Conservation (phyloP, 2,113 vertebrate genomes). For the Etheostoma spectabile region DNA sequence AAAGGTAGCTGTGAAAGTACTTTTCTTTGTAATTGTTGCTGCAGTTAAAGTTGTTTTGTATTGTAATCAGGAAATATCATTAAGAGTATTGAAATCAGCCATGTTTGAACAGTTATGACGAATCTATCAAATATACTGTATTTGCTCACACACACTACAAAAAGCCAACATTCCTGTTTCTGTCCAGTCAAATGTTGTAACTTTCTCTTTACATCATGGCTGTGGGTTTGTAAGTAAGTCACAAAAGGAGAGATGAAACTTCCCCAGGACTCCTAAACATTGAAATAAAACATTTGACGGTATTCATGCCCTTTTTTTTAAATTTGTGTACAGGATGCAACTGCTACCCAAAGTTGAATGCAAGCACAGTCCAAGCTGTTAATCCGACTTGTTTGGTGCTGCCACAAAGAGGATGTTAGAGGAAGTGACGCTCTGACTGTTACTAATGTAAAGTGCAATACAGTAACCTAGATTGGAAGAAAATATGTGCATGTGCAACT, state of each 20-base stretch:
- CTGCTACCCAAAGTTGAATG: neutral
- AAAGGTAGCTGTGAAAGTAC: neutral
- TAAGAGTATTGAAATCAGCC: neutral
- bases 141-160: neutral
- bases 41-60: neutral
- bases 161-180: neutral
- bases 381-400: slow-evolving; percentile 36
- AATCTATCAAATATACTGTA: neutral
- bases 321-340: neutral
- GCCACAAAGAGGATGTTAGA: slow-evolving; percentile 50
- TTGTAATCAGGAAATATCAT: neutral
- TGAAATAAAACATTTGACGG: neutral
- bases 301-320: neutral
- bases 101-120: neutral
- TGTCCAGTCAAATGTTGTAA: neutral
- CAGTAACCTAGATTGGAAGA: neutral
- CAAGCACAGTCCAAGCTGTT: neutral
- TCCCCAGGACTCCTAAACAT: neutral
- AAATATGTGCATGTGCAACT: neutral
- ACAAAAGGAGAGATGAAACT: neutral
- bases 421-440: neutral
- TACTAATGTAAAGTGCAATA: neutral
- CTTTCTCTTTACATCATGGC: slow-evolving; percentile 1
- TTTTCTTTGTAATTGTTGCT: neutral
- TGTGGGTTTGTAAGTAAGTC: neutral